phyloP scores from a whole-genome alignment of 2,113 vertebrate species.

The Serilophus lunatus region DNA sequence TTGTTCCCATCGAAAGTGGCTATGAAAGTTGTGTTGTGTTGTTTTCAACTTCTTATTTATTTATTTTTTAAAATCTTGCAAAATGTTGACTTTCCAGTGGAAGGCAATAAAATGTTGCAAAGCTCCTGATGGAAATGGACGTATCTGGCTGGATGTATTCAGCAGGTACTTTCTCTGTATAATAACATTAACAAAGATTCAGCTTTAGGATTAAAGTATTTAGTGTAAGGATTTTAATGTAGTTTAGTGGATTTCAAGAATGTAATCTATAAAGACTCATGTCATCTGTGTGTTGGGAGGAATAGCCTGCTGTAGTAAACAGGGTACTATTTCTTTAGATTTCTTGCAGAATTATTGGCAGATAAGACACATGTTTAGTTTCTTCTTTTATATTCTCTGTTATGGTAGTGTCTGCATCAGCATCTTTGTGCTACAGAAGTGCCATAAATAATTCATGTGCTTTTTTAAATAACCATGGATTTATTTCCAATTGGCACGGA shows the following conservation, averaged over 20 bases:
- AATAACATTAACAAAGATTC: neutral
- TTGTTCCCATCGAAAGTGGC: neutral
- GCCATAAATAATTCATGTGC: constrained; percentile 26
- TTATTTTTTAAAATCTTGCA: neutral
- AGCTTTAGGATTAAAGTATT: neutral
- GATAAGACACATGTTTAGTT: neutral
- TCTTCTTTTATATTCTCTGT: neutral
- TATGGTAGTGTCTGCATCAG: neutral
- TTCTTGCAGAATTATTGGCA: neutral
- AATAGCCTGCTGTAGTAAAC: neutral
- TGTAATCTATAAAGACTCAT: neutral
- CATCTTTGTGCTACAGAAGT: neutral
- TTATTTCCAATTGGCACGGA: constrained; percentile 18
- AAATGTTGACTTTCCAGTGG: neutral
- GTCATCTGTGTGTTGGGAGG: neutral
- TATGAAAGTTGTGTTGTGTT: neutral
- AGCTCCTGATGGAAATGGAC: neutral
- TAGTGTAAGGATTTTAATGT: neutral
- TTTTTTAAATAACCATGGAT: constrained; percentile 37
- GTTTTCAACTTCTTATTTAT: neutral
- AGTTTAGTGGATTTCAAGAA: neutral
- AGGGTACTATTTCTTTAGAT: neutral
- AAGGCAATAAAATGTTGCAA: neutral
- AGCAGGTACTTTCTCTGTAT: neutral
- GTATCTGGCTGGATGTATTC: neutral